Conservation (phyloP, 2,888 invertebrate genomes). For the Lobophora halterata region DNA sequence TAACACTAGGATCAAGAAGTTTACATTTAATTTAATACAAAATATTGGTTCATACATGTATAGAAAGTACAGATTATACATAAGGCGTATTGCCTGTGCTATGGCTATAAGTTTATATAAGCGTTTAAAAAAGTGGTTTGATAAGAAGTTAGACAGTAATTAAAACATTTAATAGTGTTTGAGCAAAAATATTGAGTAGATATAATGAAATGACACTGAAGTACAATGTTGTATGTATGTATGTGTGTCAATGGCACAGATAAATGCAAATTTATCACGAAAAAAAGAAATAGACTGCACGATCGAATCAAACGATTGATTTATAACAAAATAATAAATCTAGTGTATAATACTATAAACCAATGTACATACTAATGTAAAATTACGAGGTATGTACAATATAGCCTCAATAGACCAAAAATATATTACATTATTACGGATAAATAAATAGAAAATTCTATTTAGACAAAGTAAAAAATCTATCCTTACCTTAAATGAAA, state of each 20-base stretch:
- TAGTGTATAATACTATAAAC: conserved; percentile 34
- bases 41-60: neutral
- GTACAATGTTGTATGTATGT: conserved; percentile 43
- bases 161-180: conserved; percentile 11
- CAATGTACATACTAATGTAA: conserved; percentile 44
- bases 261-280: conserved; percentile 76
- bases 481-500: conserved; percentile 30
- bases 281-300: conserved; percentile 40
- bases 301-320: conserved; percentile 38
- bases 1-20: neutral
- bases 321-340: conserved; percentile 35
- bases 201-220: conserved; percentile 27
- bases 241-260: conserved; percentile 67
- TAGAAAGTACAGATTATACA: neutral
- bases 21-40: neutral
- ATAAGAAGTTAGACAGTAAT: too few species aligned
- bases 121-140: too few species aligned
- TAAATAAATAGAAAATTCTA: conserved; percentile 61
- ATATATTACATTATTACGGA: conserved; percentile 52
- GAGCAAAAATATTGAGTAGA: conserved; percentile 28
- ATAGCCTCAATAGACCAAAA: conserved; percentile 70
- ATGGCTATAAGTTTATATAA: neutral
- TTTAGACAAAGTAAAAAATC: conserved; percentile 45
- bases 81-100: neutral
- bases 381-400: conserved; percentile 72